Percentiles rank a stretch among this genome's conserved stretches.
Conservation (phyloP, 2,888 invertebrate species). For the Epinotia ramella region DNA sequence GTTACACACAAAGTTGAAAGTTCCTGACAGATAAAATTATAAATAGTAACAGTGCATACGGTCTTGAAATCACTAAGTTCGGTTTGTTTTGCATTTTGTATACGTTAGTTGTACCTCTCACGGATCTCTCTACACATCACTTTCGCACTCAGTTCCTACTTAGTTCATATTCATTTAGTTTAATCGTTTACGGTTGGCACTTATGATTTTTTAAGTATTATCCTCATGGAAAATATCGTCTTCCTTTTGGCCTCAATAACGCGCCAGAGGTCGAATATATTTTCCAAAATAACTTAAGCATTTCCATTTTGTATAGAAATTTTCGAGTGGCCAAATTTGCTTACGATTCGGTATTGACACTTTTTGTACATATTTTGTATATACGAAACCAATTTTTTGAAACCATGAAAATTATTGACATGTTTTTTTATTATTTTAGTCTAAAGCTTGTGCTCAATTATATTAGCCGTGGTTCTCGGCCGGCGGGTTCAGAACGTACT, state of each 20-base stretch:
- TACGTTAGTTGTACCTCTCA: conserved; percentile 64
- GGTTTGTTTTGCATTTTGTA: conserved; percentile 76
- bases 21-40: conserved; percentile 58
- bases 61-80: conserved; percentile 46
- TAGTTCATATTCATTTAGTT: conserved; percentile 80
- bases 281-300: conserved; percentile 59
- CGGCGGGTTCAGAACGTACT: conserved; percentile 63
- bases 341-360: conserved; percentile 65
- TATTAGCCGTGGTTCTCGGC: conserved; percentile 71
- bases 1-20: conserved; percentile 52
- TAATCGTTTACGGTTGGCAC: conserved; percentile 60
- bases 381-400: conserved; percentile 73
- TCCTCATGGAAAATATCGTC: conserved; percentile 71
- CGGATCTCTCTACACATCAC: conserved; percentile 79
- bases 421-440: conserved; percentile 70
- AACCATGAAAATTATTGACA: conserved; percentile 66
- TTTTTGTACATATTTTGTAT: conserved; percentile 83
- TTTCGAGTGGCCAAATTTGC: conserved; percentile 79
- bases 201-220: conserved; percentile 51
- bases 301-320: conserved; percentile 59
- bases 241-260: conserved; percentile 60
- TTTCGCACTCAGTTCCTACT: conserved; percentile 83
- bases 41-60: conserved; percentile 32
- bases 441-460: conserved; percentile 84
- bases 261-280: conserved; percentile 64